These are phyloP conservation scores for Mycalesis mineus DNA, from an alignment of 2,888 invertebrate genomes.

Conservation along the genomic window DNA sequence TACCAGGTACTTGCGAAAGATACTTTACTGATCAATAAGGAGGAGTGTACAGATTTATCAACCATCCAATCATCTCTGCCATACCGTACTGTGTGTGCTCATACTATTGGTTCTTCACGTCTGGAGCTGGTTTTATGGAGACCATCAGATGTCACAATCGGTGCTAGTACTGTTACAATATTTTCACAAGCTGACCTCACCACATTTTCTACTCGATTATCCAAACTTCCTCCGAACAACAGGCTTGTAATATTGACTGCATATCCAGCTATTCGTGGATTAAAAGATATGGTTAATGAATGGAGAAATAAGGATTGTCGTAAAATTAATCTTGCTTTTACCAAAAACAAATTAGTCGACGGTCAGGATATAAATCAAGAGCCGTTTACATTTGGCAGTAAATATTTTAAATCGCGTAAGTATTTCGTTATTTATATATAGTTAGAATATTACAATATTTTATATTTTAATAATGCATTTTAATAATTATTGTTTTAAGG, in stretches of 20 bases:
- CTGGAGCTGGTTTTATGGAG: constrained; percentile 38
- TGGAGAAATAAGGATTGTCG: constrained; percentile 42
- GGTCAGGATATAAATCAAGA: constrained; percentile 37
- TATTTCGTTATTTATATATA: constrained; percentile 11
- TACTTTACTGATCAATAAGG: constrained; percentile 36
- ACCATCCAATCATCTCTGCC: constrained; percentile 28
- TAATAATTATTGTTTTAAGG: constrained; percentile 28
- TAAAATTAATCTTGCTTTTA: constrained; percentile 40
- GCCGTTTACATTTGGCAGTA: constrained; percentile 39
- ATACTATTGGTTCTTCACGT: constrained; percentile 24
- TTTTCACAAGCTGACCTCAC: constrained; percentile 34
- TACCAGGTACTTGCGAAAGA: constrained; percentile 31
- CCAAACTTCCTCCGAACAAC: constrained; percentile 32
- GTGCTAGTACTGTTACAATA: constrained; percentile 36
- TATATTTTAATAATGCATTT: no score
- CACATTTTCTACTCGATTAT: constrained; percentile 30
- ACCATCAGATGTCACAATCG: constrained; percentile 26
- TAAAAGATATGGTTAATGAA: constrained; percentile 37
- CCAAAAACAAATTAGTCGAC: constrained; percentile 37
- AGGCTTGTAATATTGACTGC: constrained; percentile 37
- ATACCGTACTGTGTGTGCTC: constrained; percentile 33
- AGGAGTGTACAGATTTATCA: constrained; percentile 19
- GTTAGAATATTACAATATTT: no score
- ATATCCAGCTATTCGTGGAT: constrained; percentile 37
- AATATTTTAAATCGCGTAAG: constrained; percentile 27